phyloP scores from a whole-genome alignment of 2,797 vertebrate species.

The Adrianichthys oophorus region DNA sequence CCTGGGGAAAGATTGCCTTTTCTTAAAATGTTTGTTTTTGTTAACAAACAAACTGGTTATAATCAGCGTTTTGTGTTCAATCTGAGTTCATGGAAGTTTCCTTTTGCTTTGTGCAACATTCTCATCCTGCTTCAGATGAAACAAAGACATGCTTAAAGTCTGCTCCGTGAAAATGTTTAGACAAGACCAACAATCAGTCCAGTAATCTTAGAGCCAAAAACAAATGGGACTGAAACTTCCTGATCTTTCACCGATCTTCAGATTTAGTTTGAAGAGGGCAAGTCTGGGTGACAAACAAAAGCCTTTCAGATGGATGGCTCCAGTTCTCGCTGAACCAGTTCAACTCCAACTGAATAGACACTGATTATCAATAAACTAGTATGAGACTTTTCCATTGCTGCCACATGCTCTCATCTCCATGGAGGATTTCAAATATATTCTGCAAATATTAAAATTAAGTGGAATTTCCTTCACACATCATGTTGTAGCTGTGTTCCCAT shows the following conservation, averaged over 20 bases:
- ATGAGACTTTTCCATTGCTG: no score
- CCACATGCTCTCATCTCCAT: no score
- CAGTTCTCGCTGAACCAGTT: constrained; percentile 21
- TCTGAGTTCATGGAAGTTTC: no score
- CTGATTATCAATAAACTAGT: constrained; percentile 3
- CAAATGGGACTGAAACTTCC: background rate
- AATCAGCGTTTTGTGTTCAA: no score
- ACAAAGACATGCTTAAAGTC: background rate
- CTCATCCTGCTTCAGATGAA: background rate
- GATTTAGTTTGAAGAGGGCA: background rate
- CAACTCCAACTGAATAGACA: constrained; percentile 4
- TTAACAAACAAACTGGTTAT: no score
- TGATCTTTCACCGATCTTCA: constrained; percentile 1
- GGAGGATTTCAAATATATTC: no score
- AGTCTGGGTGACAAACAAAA: constrained; percentile 17
- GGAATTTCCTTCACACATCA: no score
- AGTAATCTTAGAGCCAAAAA: constrained; percentile 3
- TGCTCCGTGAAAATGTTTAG: background rate
- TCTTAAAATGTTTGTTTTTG: no score
- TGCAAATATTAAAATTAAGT: no score
- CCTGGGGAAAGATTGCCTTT: no score
- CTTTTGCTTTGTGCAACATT: no score
- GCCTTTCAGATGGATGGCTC: constrained; percentile 2
- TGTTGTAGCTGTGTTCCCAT: no score
- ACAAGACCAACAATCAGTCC: background rate